Evolutionary conservation across 1,140 invertebrate genomes (phyloP).

Genomic region (Notospermus geniculatus): DNA sequence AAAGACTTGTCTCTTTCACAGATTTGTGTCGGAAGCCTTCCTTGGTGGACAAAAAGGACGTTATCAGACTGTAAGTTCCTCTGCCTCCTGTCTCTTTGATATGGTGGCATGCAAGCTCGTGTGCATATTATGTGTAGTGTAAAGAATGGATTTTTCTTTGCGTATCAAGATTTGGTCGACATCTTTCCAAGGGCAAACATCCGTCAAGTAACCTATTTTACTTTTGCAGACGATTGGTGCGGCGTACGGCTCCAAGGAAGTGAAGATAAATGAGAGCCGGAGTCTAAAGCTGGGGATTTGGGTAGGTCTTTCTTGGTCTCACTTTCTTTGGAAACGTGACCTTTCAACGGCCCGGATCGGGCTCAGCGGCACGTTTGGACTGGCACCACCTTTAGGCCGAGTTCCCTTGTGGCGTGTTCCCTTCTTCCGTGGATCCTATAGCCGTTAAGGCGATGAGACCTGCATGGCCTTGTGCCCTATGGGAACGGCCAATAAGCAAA

Average conservation of each 20-base stretch:
- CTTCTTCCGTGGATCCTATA: too few species aligned
- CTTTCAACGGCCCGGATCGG: neutral
- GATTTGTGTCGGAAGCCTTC: slow-evolving; percentile 61
- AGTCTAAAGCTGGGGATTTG: slow-evolving; percentile 67
- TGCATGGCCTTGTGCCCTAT: too few species aligned
- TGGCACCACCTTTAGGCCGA: neutral
- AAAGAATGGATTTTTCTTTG: too few species aligned
- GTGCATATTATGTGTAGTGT: too few species aligned
- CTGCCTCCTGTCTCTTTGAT: neutral
- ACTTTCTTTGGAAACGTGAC: too few species aligned
- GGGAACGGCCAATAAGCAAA: too few species aligned
- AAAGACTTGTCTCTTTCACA: slow-evolving; percentile 64
- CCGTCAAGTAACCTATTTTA: too few species aligned
- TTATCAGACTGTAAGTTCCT: slow-evolving; percentile 58
- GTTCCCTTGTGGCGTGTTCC: neutral
- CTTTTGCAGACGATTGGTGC: slow-evolving; percentile 68
- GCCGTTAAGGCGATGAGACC: too few species aligned
- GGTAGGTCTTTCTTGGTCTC: slow-evolving; percentile 44
- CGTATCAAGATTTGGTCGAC: too few species aligned
- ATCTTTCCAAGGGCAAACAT: too few species aligned
- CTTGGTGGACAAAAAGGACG: slow-evolving; percentile 36
- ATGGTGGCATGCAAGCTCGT: too few species aligned
- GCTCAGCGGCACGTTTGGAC: neutral
- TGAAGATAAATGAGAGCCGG: slow-evolving; percentile 59
- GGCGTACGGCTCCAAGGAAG: slow-evolving; percentile 66